Evolutionary conservation across 2,797 vertebrate genomes (phyloP), one percentile per base, ranked within the genome.

Genomic region (Pantherophis vulpinus): DNA sequence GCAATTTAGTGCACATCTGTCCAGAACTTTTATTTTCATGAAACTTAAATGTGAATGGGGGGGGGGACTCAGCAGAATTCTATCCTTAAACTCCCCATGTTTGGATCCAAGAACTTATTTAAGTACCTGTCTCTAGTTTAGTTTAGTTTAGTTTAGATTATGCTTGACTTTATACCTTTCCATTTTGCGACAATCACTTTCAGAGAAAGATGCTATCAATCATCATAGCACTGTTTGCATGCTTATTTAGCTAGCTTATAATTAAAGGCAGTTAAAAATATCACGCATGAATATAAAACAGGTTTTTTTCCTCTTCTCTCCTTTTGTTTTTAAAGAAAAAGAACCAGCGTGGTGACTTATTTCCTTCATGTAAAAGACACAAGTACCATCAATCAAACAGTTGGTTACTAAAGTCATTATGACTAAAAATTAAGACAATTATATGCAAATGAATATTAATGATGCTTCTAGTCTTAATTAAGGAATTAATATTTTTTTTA

Each of bases 361-460:
- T 96, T 98, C 96, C 96, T 98, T 98, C 96, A 96, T 96, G 97
- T 95, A 97, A 96, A 97, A 97, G 96, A 97, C 94, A 97, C 96
- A 97, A 97, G 97, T 96, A 95, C 97, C 96, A 98, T 98, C 98
- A 98, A 97, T 98, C 98, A 98, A 98, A 96, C 98, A 97, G 97
- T 98, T 98, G 97, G 98, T 98, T 98, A 97, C 98, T 97, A 94
- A 98, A 98, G 97, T 98, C 96, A 98, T 98, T 98, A 98, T 97
- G 96, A 96, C 97, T 96, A 97, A 98, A 93, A 98, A 98, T 98
- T 98, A 98, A 98, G 97, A 97, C 96, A 98, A 98, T 98, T 98
- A 98, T 97, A 97, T 96, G 97, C 97, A 98, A 98, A 98, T 98
- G 97, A 98, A 98, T 98, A 98, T 98, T 98, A 98, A 98, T 98